Base-by-base conservation (phyloP, 2,888 invertebrate species). In the Cheilosia vulpina region DNA sequence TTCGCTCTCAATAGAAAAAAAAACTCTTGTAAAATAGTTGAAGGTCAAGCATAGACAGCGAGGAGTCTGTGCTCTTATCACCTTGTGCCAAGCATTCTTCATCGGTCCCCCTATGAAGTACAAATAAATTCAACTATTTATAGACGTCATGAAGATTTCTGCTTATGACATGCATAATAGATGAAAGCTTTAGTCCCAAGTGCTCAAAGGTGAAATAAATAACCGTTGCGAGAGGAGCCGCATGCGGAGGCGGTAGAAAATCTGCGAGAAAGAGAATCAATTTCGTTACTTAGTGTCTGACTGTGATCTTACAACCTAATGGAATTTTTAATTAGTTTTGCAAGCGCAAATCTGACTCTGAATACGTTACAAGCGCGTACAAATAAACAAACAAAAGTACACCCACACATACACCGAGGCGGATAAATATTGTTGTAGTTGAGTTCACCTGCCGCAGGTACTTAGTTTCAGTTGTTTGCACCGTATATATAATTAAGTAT, bases 261-360 rank as follows among this genome's bases (percentile, higher is more conserved):
- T 50, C 76, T 43, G 4, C 13, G 19, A 38, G 38, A 17, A 43
- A 43, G n/a, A 47, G 47, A 71, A 72, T 79, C 62, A 73, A 57
- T 80, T 50, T 68, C 11, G 17, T 71, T 81, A 66, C 72, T 47
- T 57, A 50, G 57, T 43, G 58, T 71, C 57, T 13, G 21, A 47
- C 38, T 60, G 53, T 55, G 53, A 71, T 63, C 57, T 81, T 71
- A 38, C 24, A 38, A 47, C 31, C 53, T 55, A 77, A 72, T 83
- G 43, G 66, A 72, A 72, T 73, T 78, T 63, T 57, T 63, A 63
- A 73, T 72, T 62, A 66, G 72, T 72, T 66, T 77, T 71, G 58
- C 53, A 41, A 71, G 52, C 57, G 58, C 60, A 71, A 71, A 50
- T 24, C 38, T 43, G 17, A 53, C n/a, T 69, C 50, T 27, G 31